These are phyloP conservation scores for Champsocephalus esox DNA, from an alignment of 2,797 vertebrate species.

Conservation along the genomic window DNA sequence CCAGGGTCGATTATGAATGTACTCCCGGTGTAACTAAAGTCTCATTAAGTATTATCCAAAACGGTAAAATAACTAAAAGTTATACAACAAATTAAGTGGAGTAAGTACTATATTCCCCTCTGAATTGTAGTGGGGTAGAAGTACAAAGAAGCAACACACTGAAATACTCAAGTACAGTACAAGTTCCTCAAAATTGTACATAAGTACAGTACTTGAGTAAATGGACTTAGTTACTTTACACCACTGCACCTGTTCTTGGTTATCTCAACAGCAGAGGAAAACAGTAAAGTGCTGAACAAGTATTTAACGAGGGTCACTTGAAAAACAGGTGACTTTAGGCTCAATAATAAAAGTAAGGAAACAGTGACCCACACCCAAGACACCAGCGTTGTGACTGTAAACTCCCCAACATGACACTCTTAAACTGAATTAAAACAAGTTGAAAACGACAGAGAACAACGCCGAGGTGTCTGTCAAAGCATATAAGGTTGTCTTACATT, in stretches of 20 bases:
- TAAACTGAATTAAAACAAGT: background rate
- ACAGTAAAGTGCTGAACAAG: background rate
- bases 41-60: no score
- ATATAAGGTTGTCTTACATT: conserved; percentile 69
- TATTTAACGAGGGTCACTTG: conserved; percentile 34
- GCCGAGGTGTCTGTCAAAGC: background rate
- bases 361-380: conserved; percentile 45
- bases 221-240: no score
- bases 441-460: rapidly evolving
- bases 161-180: no score
- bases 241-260: background rate
- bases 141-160: no score
- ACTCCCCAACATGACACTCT: background rate
- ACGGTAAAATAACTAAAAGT: no score
- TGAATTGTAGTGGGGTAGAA: no score
- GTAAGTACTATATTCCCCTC: no score
- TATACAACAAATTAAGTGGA: no score
- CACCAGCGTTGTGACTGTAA: background rate
- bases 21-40: no score
- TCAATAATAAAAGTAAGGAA: conserved; percentile 16
- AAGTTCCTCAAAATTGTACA: no score
- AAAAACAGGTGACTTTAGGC: conserved; percentile 54
- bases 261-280: background rate
- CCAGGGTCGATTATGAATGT: background rate
- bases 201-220: no score